These are phyloP conservation scores for Pteropus rufus DNA, from an alignment of 2,797 vertebrate genomes.

Conservation along the genomic window DNA sequence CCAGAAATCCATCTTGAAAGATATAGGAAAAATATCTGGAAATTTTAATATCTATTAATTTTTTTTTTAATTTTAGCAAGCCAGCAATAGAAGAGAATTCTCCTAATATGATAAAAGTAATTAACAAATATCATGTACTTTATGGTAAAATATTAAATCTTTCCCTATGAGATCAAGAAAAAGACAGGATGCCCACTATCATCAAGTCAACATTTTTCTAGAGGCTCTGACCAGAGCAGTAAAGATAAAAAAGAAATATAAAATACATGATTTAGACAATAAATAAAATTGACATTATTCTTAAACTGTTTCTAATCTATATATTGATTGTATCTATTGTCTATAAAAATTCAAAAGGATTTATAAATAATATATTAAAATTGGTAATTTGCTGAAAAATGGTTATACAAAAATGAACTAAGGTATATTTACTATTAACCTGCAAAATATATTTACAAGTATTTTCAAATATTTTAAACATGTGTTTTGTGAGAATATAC, in stretches of 20 bases:
- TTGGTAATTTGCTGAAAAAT: not conserved
- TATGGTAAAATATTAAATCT: not conserved
- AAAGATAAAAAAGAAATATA: not conserved
- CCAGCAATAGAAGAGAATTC: not conserved
- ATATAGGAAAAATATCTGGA: not conserved
- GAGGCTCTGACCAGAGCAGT: not conserved
- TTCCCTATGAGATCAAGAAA: not conserved
- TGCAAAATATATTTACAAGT: not conserved
- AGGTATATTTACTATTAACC: not conserved
- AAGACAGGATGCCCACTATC: not conserved
- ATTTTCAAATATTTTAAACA: constrained; percentile 1
- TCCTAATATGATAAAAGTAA: not conserved
- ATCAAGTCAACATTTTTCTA: not conserved
- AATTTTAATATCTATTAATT: not conserved
- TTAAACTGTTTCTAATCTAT: not conserved
- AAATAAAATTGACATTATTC: not conserved
- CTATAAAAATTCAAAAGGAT: not conserved
- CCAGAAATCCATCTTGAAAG: not conserved
- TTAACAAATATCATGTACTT: not conserved
- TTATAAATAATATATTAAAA: not conserved
- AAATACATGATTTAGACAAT: not conserved
- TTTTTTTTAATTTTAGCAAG: not conserved
- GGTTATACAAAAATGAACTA: not conserved
- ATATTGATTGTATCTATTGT: not conserved
- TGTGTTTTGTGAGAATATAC: not conserved